phyloP scores from a whole-genome alignment of 2,113 vertebrate species.

The crab-eating macaque (Macaca fascicularis) region DNA sequence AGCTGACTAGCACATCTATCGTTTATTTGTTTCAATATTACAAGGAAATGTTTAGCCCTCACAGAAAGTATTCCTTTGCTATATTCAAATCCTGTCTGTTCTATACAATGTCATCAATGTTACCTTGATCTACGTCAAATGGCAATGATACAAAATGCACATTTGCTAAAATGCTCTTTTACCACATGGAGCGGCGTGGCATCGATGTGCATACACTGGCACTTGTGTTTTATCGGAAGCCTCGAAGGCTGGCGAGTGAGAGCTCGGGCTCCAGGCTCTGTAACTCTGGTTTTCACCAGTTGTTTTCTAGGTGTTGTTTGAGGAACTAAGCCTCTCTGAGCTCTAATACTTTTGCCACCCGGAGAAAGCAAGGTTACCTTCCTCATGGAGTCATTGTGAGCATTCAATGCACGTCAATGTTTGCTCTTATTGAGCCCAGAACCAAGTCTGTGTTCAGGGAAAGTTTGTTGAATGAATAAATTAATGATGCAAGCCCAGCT shows the following conservation, averaged over 20 bases:
- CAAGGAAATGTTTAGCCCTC: not conserved
- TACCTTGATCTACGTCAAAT: not conserved
- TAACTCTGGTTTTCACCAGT: not conserved
- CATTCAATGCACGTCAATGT: accelerated
- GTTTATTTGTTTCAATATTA: not conserved
- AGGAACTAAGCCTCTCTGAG: too few relatives aligned
- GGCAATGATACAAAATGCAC: not conserved
- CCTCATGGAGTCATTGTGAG: accelerated
- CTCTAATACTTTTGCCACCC: accelerated
- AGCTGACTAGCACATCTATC: not conserved
- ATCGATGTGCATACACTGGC: accelerated
- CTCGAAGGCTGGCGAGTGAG: accelerated
- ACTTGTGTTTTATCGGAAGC: accelerated
- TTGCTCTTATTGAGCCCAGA: not conserved
- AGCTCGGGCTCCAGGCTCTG: not conserved
- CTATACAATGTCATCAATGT: accelerated
- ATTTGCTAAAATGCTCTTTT: accelerated
- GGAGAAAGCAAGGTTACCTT: accelerated
- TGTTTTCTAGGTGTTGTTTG: not conserved
- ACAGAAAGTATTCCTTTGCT: not conserved
- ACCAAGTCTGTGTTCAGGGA: not conserved
- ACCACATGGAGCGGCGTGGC: accelerated
- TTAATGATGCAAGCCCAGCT: not conserved
- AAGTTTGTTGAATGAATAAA: not conserved
- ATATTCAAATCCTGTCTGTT: not conserved